Conservation (phyloP, 2,797 vertebrate genomes). For the Lagodon rhomboides region DNA sequence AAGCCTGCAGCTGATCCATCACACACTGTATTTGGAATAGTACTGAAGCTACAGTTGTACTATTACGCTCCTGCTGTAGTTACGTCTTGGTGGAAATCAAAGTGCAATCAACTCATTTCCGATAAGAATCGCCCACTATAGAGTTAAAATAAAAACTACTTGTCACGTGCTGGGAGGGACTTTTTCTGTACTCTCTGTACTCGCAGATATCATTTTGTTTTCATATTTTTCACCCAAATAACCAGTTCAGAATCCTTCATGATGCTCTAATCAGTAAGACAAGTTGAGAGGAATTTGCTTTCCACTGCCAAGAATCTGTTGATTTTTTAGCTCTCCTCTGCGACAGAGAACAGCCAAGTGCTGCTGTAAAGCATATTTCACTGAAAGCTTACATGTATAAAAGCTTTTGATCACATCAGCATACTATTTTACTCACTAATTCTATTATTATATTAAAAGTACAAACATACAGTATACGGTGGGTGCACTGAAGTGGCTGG, state of each 20-base stretch:
- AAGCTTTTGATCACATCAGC: slow-evolving; percentile 13
- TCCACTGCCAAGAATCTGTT: slow-evolving; percentile 40
- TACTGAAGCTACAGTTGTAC: not conserved
- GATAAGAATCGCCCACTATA: slow-evolving; percentile 2
- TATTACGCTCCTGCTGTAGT: not conserved
- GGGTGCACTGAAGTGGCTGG: no score
- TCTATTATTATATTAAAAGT: not conserved
- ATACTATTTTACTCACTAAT: not conserved
- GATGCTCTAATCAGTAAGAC: slow-evolving; percentile 19
- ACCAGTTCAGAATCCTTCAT: slow-evolving; percentile 21
- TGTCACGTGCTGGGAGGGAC: not conserved
- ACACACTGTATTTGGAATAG: not conserved
- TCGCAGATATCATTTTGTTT: slow-evolving; percentile 23
- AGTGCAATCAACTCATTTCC: slow-evolving; percentile 10
- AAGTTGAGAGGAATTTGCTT: slow-evolving; percentile 4
- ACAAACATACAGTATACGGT: no score
- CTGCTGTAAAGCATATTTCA: slow-evolving; percentile 18
- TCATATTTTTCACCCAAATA: slow-evolving; percentile 15
- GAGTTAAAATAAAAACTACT: slow-evolving; percentile 4
- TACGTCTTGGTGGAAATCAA: slow-evolving; percentile 10
- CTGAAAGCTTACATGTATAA: not conserved
- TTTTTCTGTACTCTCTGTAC: not conserved
- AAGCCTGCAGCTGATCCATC: slow-evolving; percentile 19
- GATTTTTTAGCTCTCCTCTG: slow-evolving; percentile 14
- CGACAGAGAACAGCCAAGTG: slow-evolving; percentile 6